phyloP scores from a whole-genome alignment of 2,797 vertebrate species.

The Sebastolobus alascanus region DNA sequence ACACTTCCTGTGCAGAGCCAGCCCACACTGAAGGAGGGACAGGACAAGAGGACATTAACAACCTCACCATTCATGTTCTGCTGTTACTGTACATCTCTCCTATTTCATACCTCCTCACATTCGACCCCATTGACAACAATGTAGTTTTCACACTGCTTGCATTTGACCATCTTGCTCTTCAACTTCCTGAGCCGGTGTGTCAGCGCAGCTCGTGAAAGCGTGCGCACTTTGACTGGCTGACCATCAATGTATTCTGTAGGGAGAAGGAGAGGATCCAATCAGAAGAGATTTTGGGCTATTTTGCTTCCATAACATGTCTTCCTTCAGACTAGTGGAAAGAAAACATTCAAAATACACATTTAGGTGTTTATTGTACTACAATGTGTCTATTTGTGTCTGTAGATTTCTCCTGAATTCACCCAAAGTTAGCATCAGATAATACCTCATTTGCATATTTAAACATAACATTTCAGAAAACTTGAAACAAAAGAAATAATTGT shows the following conservation, averaged over 20 bases:
- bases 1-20: constrained; percentile 94
- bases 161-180: constrained; percentile 92
- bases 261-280: neutral
- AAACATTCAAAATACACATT: no score
- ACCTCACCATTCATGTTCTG: neutral
- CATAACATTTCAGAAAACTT: no score
- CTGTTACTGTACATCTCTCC: neutral
- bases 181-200: constrained; percentile 90
- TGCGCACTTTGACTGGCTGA: constrained; percentile 77
- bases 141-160: constrained; percentile 94
- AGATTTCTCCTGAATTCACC: no score
- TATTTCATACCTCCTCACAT: constrained; percentile 91
- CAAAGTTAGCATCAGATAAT: no score
- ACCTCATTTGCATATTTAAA: no score
- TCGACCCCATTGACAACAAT: constrained; percentile 92
- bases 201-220: constrained; percentile 87
- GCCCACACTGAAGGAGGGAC: constrained; percentile 84
- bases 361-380: no score
- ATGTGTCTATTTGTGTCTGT: no score
- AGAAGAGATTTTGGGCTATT: neutral
- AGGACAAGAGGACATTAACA: neutral
- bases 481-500: no score
- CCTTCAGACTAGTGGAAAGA: no score
- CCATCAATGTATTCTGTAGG: constrained; percentile 71
- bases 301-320: no score